Evolutionary conservation across 2,888 invertebrate species (phyloP).

Genomic region (Gymnoscelis rufifasciata): DNA sequence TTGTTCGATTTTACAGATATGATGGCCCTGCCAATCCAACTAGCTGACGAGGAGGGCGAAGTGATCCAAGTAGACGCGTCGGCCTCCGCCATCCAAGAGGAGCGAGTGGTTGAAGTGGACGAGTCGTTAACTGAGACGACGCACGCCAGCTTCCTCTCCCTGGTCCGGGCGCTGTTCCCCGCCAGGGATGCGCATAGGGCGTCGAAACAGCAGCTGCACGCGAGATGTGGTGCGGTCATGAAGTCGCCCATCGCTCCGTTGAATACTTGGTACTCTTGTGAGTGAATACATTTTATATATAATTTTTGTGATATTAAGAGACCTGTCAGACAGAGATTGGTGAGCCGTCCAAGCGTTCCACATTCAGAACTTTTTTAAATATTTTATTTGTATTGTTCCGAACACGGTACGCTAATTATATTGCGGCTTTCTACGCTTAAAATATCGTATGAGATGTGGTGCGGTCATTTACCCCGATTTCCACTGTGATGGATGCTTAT

Average conservation of each 20-base stretch:
- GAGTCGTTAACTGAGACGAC: slow-evolving; percentile 86
- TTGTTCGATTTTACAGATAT: slow-evolving; percentile 76
- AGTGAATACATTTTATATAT: slow-evolving; percentile 47
- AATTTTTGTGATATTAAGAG: background rate
- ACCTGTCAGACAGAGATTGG: background rate
- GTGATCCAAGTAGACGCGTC: slow-evolving; percentile 53
- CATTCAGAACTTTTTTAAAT: too few relatives aligned
- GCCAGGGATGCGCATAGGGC: slow-evolving; percentile 91
- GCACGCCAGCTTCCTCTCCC: slow-evolving; percentile 90
- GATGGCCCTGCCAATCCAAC: slow-evolving; percentile 87
- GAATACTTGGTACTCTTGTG: slow-evolving; percentile 87
- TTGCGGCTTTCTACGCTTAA: too few relatives aligned
- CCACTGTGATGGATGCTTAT: too few relatives aligned
- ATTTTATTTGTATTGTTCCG: too few relatives aligned
- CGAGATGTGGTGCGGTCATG: slow-evolving; percentile 85
- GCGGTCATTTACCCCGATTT: too few relatives aligned
- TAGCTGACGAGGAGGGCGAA: slow-evolving; percentile 80
- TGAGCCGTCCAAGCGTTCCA: too few relatives aligned
- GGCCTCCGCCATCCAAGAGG: slow-evolving; percentile 33
- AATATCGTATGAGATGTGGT: too few relatives aligned
- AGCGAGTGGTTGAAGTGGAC: slow-evolving; percentile 43
- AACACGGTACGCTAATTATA: too few relatives aligned
- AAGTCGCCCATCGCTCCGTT: slow-evolving; percentile 88
- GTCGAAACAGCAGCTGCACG: slow-evolving; percentile 85
- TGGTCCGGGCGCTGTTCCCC: slow-evolving; percentile 92